Percentiles rank a stretch among this genome's conserved stretches.
phyloP scores from a whole-genome alignment of 1,140 invertebrate species.

The Calephelis virginiensis region DNA sequence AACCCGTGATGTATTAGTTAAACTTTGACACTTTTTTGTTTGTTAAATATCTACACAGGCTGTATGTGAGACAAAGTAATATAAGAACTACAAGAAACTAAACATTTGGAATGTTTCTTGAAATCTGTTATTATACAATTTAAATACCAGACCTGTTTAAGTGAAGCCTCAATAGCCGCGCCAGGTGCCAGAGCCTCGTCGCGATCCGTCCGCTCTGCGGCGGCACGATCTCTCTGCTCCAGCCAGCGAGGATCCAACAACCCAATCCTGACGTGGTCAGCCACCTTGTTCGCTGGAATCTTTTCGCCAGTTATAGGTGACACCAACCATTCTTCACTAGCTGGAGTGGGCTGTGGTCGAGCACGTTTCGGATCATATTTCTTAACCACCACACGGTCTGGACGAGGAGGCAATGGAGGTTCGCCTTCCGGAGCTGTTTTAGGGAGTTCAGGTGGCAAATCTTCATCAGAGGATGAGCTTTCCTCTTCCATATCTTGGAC shows the following conservation, averaged over 20 bases:
- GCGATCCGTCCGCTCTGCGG: conserved; percentile 67
- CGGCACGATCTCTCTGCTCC: conserved; percentile 91
- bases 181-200: conserved; percentile 74
- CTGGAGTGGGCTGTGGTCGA: conserved; percentile 79
- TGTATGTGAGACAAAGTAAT: no score
- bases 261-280: conserved; percentile 98
- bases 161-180: conserved; percentile 94
- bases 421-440: conserved; percentile 77
- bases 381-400: conserved; percentile 97
- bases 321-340: conserved; percentile 94
- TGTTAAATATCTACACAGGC: no score
- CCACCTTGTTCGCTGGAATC: conserved; percentile 97
- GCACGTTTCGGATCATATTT: conserved; percentile 97
- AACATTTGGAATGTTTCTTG: no score
- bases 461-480: conserved; percentile 88
- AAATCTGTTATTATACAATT: no score
- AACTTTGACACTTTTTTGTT: no score
- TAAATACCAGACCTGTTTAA: conserved; percentile 82
- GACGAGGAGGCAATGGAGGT: conserved; percentile 89
- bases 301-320: conserved; percentile 99
- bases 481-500: conserved; percentile 96
- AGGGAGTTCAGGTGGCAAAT: conserved; percentile 78
- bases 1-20: no score
- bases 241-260: conserved; percentile 98
- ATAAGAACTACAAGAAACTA: no score